A percentile compares a stretch with the other conserved stretches of the same genome.
phyloP scores from a whole-genome alignment of 2,888 invertebrate genomes.

The Melanophora roralis region DNA sequence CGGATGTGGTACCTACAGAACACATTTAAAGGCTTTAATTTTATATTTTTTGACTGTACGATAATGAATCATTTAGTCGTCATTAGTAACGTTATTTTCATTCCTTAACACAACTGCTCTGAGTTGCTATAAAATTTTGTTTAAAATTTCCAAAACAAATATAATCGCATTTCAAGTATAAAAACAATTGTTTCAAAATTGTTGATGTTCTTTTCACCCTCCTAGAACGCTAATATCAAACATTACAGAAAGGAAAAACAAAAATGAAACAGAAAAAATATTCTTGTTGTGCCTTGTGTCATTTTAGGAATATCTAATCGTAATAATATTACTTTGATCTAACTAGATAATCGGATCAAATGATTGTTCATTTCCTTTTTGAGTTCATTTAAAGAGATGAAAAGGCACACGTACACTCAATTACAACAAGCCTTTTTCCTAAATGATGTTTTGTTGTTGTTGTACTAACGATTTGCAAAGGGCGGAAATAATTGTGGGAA shows the following conservation, averaged over 20 bases:
- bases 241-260: conserved; percentile 2
- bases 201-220: neutral
- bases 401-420: neutral
- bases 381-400: neutral
- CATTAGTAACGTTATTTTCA: neutral
- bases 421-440: conserved; percentile 32
- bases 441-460: neutral
- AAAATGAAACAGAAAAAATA: neutral
- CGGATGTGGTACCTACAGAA: too few species aligned
- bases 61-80: neutral
- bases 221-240: neutral
- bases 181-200: conserved; percentile 22
- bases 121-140: neutral
- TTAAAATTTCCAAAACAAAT: conserved; percentile 23
- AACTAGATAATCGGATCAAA: conserved; percentile 72
- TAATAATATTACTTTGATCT: conserved; percentile 61
- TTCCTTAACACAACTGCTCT: conserved; percentile 2
- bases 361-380: conserved; percentile 68
- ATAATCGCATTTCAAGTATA: conserved; percentile 40
- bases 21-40: too few species aligned
- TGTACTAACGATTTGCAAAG: neutral
- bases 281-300: conserved; percentile 26
- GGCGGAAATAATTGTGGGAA: conserved; percentile 34
- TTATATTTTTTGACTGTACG: too few species aligned
- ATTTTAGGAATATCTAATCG: conserved; percentile 46